These are phyloP conservation scores for Burhinus bistriatus DNA, from an alignment of 2,113 vertebrate genomes.

Conservation along the genomic window DNA sequence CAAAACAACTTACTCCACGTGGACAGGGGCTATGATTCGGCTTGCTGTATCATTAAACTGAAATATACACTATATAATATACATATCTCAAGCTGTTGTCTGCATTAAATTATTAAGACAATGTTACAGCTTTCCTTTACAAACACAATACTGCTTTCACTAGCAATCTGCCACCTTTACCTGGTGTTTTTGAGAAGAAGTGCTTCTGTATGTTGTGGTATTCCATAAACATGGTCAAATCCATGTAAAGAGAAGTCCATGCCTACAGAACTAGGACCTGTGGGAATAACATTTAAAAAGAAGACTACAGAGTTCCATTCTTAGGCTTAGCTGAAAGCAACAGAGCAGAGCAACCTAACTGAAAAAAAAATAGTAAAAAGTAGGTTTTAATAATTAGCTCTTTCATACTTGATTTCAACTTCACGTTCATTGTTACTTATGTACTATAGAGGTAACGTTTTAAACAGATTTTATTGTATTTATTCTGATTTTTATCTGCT, in stretches of 20 bases:
- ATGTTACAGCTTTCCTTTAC: neutral
- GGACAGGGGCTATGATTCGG: neutral
- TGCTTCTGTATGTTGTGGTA: slow-evolving; percentile 88
- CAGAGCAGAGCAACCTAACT: neutral
- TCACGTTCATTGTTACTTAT: neutral
- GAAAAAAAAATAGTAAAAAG: neutral
- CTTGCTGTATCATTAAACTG: neutral
- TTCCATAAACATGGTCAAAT: slow-evolving; percentile 86
- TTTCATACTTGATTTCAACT: neutral
- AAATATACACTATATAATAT: neutral
- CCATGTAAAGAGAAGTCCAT: slow-evolving; percentile 87
- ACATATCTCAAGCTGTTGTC: neutral
- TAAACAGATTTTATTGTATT: neutral
- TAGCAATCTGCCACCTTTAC: slow-evolving; percentile 60
- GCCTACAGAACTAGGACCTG: slow-evolving; percentile 89
- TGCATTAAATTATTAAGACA: neutral
- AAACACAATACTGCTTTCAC: neutral
- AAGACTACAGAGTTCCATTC: neutral
- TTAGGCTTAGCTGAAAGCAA: neutral
- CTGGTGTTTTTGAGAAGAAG: slow-evolving; percentile 88
- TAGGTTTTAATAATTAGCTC: neutral
- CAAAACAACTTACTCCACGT: neutral
- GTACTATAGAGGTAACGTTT: neutral
- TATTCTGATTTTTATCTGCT: neutral
- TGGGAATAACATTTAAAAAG: neutral